A percentile compares a stretch with the other conserved stretches of the same genome.
phyloP scores from a whole-genome alignment of 2,797 vertebrate species.

The Euphonia xanthogaster region DNA sequence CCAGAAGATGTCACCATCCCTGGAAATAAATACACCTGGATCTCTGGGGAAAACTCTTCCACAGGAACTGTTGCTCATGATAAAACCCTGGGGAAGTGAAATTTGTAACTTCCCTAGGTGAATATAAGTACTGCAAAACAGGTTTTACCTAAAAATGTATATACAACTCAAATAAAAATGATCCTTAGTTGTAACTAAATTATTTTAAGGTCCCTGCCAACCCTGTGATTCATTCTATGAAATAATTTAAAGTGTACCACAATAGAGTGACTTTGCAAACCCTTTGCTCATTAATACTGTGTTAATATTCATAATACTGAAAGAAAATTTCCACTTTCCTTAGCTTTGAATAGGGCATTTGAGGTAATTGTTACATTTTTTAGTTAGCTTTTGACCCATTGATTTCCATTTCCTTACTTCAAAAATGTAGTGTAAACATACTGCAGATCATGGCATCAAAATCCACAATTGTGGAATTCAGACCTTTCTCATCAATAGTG shows the following conservation, averaged over 20 bases:
- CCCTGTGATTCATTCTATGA: background rate
- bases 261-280: background rate
- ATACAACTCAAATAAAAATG: background rate
- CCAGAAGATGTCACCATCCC: background rate
- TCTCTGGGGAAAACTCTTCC: background rate
- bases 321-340: background rate
- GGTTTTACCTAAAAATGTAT: background rate
- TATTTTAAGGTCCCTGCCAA: background rate
- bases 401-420: background rate
- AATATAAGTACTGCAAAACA: background rate
- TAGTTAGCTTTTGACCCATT: background rate
- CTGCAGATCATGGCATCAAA: background rate
- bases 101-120: background rate
- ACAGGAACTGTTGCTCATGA: background rate
- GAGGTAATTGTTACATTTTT: background rate
- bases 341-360: background rate
- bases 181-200: background rate
- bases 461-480: background rate
- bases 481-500: background rate
- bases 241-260: background rate
- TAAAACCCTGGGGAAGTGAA: background rate
- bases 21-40: background rate
- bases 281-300: background rate
- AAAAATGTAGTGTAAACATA: background rate
- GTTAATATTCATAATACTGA: constrained; percentile 33